Base-by-base conservation (phyloP, 2,113 vertebrate genomes). In the Pelvicachromis taeniatus region DNA sequence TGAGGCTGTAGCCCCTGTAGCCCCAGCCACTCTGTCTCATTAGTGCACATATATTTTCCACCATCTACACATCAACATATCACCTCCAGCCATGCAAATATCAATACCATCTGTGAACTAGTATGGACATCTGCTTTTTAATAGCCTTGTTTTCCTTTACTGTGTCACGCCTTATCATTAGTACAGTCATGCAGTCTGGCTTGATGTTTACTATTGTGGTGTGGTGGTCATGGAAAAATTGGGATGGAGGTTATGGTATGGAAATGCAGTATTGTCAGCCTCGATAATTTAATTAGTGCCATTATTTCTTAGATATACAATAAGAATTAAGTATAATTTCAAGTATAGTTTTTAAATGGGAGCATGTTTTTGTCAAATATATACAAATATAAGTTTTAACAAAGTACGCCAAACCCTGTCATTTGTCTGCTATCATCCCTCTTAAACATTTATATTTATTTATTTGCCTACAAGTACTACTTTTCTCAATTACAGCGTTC, bases 91-190 rank as follows among this genome's bases (percentile, higher is more conserved):
- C 75, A 93, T 93, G 80, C 78, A 63, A 86, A 58, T 89, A 95
- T 93, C 77, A 94, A 90, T 89, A 70, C 92, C 95, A 95, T 94
- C 91, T 95, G 94, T 88, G 77, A 50, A 40, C 56, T 29, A 9
- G 83, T 12, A 6, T 40, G 77, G 52, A 94, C 95, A 95, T 95
- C 96, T 95, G 95, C 79, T 95, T 89, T 95, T 95, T 95, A 93
- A 96, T 92, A 85, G 78, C 87, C 59, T 87, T 88, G 77, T 93
- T 90, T 93, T 92, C 80, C 80, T 16, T 90, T 26, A 80, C 81
- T 80, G 38, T 85, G 31, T 68, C 55, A 59, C 78, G 16, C 90
- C 93, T 90, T 95, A 87, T 95, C 87, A 96, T 96, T 95, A 96
- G 31, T 82, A 52, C 38, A 77, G 29, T 16, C 77, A 48, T 58